phyloP scores from a whole-genome alignment of 2,888 invertebrate species.

The Apamea sordens region DNA sequence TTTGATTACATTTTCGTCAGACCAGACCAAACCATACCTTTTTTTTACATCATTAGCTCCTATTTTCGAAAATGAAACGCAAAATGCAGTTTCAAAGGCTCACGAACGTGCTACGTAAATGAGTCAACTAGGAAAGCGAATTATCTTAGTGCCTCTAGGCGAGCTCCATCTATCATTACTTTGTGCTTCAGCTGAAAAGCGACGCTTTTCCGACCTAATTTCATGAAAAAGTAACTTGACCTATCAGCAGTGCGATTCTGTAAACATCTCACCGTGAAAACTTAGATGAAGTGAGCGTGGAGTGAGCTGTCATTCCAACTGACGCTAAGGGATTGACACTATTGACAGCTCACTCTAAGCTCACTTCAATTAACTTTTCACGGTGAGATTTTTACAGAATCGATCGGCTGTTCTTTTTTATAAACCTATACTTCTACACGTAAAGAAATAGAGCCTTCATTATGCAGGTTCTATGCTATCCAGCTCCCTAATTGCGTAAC shows the following conservation, averaged over 20 bases:
- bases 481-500: too few species aligned
- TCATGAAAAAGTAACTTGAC: neutral
- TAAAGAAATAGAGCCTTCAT: neutral
- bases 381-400: too few species aligned
- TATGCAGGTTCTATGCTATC: neutral
- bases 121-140: constrained; percentile 36
- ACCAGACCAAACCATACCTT: neutral
- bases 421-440: neutral
- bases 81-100: constrained; percentile 36
- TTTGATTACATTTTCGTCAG: neutral
- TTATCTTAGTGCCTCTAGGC: constrained; percentile 27
- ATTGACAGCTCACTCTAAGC: too few species aligned
- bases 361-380: too few species aligned
- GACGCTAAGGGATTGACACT: too few species aligned
- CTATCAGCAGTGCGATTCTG: neutral
- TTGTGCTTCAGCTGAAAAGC: constrained; percentile 12
- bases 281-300: too few species aligned
- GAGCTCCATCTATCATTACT: constrained; percentile 38
- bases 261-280: too few species aligned
- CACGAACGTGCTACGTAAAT: constrained; percentile 26
- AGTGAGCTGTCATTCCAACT: too few species aligned
- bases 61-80: constrained; percentile 35
- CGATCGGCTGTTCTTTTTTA: neutral
- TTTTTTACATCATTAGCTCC: neutral
- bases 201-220: constrained; percentile 5